These are phyloP conservation scores for Calephelis nemesis DNA, from an alignment of 1,140 invertebrate species.

Conservation along the genomic window DNA sequence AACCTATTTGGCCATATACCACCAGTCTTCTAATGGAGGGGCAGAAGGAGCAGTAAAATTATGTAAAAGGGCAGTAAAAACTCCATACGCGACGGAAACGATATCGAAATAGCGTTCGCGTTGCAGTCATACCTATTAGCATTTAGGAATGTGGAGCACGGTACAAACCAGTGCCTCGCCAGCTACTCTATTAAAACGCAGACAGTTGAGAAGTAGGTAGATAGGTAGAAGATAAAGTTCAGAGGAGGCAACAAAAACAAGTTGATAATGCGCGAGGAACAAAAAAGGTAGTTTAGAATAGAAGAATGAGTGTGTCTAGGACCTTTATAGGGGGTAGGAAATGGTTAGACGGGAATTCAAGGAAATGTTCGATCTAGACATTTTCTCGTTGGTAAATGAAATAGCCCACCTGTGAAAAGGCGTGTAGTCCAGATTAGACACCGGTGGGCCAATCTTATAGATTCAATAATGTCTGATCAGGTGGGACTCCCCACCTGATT, in stretches of 20 bases:
- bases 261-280: no score
- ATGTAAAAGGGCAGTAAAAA: slow-evolving; percentile 30
- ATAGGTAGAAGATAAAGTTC: no score
- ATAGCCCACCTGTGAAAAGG: background rate
- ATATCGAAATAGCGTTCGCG: slow-evolving; percentile 26
- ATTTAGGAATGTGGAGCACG: slow-evolving; percentile 31
- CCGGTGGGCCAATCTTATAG: no score
- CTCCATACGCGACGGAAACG: slow-evolving; percentile 15
- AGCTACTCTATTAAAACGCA: slow-evolving; percentile 16
- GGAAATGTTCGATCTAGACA: background rate
- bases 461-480: no score
- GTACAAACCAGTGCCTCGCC: slow-evolving; percentile 22
- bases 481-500: no score
- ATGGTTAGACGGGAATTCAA: background rate
- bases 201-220: no score
- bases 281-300: no score
- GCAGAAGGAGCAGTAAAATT: slow-evolving; percentile 23
- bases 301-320: no score
- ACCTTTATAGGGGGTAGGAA: background rate
- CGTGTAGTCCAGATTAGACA: background rate
- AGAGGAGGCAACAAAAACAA: no score
- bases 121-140: slow-evolving; percentile 30
- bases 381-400: background rate
- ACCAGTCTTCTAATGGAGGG: slow-evolving; percentile 30
- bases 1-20: slow-evolving; percentile 22